These are phyloP conservation scores for Macrosteles quadrilineatus DNA, from an alignment of 1,140 invertebrate genomes.

Conservation along the genomic window DNA sequence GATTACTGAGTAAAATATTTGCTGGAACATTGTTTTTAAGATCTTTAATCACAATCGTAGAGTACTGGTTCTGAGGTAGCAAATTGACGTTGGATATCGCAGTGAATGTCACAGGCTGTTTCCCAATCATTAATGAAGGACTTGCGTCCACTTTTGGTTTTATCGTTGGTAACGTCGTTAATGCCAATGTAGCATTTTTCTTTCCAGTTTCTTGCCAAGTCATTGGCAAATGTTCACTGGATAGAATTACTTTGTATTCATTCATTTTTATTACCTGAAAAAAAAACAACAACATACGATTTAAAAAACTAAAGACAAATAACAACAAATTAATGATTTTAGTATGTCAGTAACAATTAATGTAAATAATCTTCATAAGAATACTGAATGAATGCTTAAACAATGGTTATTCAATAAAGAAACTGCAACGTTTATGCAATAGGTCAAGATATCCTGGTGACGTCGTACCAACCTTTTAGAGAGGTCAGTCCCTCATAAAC, in stretches of 20 bases:
- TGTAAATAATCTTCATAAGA: too few species aligned
- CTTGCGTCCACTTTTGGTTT: not conserved
- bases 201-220: not conserved
- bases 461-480: too few species aligned
- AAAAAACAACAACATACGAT: not conserved
- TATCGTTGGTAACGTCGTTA: not conserved
- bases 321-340: too few species aligned
- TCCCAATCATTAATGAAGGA: not conserved
- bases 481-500: too few species aligned
- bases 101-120: not conserved
- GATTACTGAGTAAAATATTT: too few species aligned
- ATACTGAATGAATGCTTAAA: too few species aligned
- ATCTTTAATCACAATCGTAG: not conserved
- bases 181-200: not conserved
- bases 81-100: not conserved
- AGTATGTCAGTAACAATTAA: too few species aligned
- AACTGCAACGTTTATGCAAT: too few species aligned
- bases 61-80: not conserved
- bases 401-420: too few species aligned
- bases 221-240: not conserved
- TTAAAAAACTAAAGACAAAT: not conserved
- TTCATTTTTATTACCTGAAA: constrained; percentile 3
- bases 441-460: too few species aligned
- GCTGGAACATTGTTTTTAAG: too few species aligned
- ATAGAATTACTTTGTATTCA: not conserved